Conservation (phyloP, 2,888 invertebrate genomes). For the Latrodectus elegans region DNA sequence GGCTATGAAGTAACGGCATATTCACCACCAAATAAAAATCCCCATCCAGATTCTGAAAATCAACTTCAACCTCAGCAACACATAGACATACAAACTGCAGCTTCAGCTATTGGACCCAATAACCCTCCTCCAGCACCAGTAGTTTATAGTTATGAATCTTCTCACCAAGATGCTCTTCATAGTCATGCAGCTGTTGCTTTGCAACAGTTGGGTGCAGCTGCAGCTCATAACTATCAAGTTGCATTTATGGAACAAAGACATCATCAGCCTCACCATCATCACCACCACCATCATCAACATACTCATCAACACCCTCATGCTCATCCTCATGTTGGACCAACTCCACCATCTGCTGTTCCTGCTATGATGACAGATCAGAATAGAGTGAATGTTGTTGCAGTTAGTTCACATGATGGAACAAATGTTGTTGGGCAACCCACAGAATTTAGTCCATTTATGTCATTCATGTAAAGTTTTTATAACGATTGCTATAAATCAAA, state of each 20-base stretch:
- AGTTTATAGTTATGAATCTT: slow-evolving; percentile 62
- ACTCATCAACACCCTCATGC: slow-evolving; percentile 46
- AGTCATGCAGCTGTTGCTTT: slow-evolving; percentile 66
- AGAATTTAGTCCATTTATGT: slow-evolving; percentile 65
- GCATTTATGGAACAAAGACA: slow-evolving; percentile 69
- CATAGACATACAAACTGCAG: slow-evolving; percentile 58
- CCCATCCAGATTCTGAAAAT: slow-evolving; percentile 26
- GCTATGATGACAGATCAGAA: slow-evolving; percentile 67
- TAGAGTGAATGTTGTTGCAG: slow-evolving; percentile 63
- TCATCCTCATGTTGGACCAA: slow-evolving; percentile 66
- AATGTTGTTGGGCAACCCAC: slow-evolving; percentile 61
- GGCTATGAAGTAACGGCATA: slow-evolving; percentile 60
- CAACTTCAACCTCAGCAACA: slow-evolving; percentile 55
- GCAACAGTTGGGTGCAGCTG: slow-evolving; percentile 64
- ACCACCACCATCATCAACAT: slow-evolving; percentile 57
- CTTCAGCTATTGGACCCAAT: slow-evolving; percentile 55
- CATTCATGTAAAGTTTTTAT: slow-evolving; percentile 52
- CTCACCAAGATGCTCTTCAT: slow-evolving; percentile 63
- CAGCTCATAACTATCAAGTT: slow-evolving; percentile 67
- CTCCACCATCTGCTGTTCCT: slow-evolving; percentile 67
- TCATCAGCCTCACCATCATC: slow-evolving; percentile 58
- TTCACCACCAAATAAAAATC: slow-evolving; percentile 59
- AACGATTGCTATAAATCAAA: no score
- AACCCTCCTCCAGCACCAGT: slow-evolving; percentile 47
- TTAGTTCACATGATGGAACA: slow-evolving; percentile 61